Evolutionary conservation across 2,888 invertebrate species (phyloP).

Genomic region (Hirtodrosophila histrioides): DNA sequence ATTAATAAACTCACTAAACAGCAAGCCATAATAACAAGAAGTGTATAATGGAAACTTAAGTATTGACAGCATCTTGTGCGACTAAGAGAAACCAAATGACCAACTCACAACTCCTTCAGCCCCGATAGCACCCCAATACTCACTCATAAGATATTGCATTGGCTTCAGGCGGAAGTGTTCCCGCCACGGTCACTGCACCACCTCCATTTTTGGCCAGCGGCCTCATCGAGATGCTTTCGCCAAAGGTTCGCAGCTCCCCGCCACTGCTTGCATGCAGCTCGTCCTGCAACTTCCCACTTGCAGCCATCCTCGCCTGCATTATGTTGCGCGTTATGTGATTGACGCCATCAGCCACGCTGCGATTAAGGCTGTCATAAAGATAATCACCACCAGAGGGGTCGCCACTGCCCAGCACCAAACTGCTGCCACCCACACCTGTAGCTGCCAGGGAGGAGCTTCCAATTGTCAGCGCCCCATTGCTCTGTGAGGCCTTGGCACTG

Average conservation of each 20-base stretch:
- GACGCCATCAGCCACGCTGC: slow-evolving; percentile 83
- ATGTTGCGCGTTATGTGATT: slow-evolving; percentile 84
- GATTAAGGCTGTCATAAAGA: slow-evolving; percentile 79
- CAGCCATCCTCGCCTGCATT: slow-evolving; percentile 79
- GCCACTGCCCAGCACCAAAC: slow-evolving; percentile 58
- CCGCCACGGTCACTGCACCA: slow-evolving; percentile 55
- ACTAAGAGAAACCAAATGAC: slow-evolving; percentile 49
- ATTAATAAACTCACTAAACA: slow-evolving; percentile 72
- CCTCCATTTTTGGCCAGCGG: slow-evolving; percentile 81
- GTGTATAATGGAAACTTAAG: slow-evolving; percentile 43
- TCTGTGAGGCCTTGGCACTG: slow-evolving; percentile 73
- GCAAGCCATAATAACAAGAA: slow-evolving; percentile 72
- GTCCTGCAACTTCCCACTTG: slow-evolving; percentile 64
- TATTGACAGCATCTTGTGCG: slow-evolving; percentile 50
- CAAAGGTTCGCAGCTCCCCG: slow-evolving; percentile 80
- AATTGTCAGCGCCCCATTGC: slow-evolving; percentile 69
- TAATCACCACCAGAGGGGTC: slow-evolving; percentile 64
- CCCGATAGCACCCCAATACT: slow-evolving; percentile 62
- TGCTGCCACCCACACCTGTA: slow-evolving; percentile 68
- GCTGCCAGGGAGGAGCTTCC: slow-evolving; percentile 52
- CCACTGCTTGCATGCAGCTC: slow-evolving; percentile 70
- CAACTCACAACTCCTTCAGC: slow-evolving; percentile 27
- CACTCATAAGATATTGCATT: slow-evolving; percentile 81
- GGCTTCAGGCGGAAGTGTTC: slow-evolving; percentile 68
- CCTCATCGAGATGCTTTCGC: slow-evolving; percentile 90